Conservation (phyloP, 1,140 invertebrate genomes). For the Conus ventricosus region DNA sequence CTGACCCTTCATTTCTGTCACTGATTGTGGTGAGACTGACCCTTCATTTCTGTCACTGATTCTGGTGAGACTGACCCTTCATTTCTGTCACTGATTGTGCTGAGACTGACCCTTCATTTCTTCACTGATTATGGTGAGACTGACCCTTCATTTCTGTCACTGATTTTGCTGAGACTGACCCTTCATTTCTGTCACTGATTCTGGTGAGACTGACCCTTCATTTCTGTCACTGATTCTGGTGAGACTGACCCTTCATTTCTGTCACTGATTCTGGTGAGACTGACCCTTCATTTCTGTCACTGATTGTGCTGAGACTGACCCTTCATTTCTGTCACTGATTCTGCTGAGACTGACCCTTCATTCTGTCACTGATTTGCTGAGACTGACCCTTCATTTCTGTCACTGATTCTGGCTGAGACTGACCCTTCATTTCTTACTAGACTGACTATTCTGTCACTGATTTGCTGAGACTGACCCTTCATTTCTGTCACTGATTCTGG, state of each 20-base stretch:
- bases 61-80: slow-evolving; percentile 54
- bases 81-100: slow-evolving; percentile 60
- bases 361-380: slow-evolving; percentile 38
- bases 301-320: slow-evolving; percentile 62
- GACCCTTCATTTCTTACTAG: neutral
- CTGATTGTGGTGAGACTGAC: slow-evolving; percentile 63
- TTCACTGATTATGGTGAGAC: slow-evolving; percentile 64
- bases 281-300: neutral
- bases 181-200: slow-evolving; percentile 47
- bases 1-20: neutral
- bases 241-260: neutral
- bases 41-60: slow-evolving; percentile 38
- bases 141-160: neutral
- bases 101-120: slow-evolving; percentile 24
- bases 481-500: slow-evolving; percentile 61
- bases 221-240: slow-evolving; percentile 63
- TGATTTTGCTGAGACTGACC: slow-evolving; percentile 62
- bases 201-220: slow-evolving; percentile 50
- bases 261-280: slow-evolving; percentile 65
- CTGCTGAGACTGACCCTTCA: slow-evolving; percentile 50
- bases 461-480: slow-evolving; percentile 28
- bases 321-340: slow-evolving; percentile 47
- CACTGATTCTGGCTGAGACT: slow-evolving; percentile 66
- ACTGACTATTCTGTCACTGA: too few species aligned
- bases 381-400: neutral